These are phyloP conservation scores for Camponotus pennsylvanicus DNA, from an alignment of 1,140 invertebrate species.

Conservation along the genomic window DNA sequence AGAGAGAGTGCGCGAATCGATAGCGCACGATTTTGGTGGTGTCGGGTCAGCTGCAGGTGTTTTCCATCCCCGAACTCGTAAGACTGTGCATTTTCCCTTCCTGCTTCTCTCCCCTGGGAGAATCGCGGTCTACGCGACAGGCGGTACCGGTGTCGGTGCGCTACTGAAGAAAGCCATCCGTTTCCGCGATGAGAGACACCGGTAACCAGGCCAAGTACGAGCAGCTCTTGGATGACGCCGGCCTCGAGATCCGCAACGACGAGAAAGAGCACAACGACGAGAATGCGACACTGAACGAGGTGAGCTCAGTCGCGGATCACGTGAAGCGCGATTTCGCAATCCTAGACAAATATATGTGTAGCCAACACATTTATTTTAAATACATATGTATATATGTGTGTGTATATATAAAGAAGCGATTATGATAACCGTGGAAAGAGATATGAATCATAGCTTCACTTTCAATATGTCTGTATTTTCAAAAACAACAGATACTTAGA, in stretches of 20 bases:
- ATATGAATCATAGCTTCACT: neutral
- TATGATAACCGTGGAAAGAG: neutral
- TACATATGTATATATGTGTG: too few relatives aligned
- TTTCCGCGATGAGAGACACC: constrained; percentile 70
- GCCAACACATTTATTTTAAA: too few relatives aligned
- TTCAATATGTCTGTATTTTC: too few relatives aligned
- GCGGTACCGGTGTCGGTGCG: neutral
- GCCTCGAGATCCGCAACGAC: constrained; percentile 46
- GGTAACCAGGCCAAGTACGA: constrained; percentile 66
- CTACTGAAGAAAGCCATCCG: neutral
- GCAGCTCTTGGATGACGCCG: constrained; percentile 71
- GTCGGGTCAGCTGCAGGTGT: constrained; percentile 33
- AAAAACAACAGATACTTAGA: too few relatives aligned
- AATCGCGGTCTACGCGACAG: neutral
- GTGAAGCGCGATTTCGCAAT: neutral
- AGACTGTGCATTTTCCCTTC: neutral
- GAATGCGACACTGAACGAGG: constrained; percentile 60
- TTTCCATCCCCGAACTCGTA: neutral
- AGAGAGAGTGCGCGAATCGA: constrained; percentile 19
- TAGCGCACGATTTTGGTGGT: constrained; percentile 35
- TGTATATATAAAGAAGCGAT: neutral
- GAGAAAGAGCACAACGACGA: constrained; percentile 62
- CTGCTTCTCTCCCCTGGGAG: neutral
- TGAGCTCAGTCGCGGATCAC: constrained; percentile 12
- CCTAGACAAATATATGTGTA: neutral